These are phyloP conservation scores for Hydropsyche tenuis DNA, from an alignment of 1,140 invertebrate species.

Conservation along the genomic window DNA sequence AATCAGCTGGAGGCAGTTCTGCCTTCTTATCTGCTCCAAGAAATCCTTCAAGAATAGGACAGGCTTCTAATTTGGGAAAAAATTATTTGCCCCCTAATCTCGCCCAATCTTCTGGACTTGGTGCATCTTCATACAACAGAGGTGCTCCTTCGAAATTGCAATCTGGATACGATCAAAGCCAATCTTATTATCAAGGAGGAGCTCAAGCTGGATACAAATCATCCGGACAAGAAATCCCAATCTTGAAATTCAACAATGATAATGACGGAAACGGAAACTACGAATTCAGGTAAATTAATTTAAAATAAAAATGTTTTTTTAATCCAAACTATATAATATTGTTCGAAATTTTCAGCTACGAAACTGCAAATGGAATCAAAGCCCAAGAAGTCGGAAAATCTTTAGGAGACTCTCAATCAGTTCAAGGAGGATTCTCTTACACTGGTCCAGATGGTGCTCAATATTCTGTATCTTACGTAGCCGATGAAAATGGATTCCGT, in stretches of 20 bases:
- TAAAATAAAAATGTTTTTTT: constrained; percentile 10
- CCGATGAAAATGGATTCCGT: constrained; percentile 69
- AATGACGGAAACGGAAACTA: constrained; percentile 55
- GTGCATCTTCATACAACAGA: not conserved
- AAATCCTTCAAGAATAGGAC: not conserved
- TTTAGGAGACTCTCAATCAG: constrained; percentile 69
- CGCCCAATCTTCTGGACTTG: not conserved
- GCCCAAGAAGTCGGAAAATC: constrained; percentile 68
- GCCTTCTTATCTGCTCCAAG: constrained; percentile 44
- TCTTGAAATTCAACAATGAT: constrained; percentile 51
- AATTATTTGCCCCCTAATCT: too few species aligned
- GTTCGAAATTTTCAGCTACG: constrained; percentile 60
- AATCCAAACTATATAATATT: not conserved
- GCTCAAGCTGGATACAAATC: constrained; percentile 28
- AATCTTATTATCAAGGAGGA: not conserved
- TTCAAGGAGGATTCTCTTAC: constrained; percentile 79
- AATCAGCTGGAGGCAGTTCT: constrained; percentile 55
- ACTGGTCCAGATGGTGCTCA: constrained; percentile 70
- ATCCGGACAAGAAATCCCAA: constrained; percentile 47
- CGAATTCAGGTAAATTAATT: constrained; percentile 49
- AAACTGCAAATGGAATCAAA: constrained; percentile 69
- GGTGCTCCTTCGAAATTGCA: too few species aligned
- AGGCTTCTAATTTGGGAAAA: too few species aligned
- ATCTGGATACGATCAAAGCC: not conserved
- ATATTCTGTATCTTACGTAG: constrained; percentile 63